phyloP scores from a whole-genome alignment of 2,113 vertebrate species.

The Progne subis region DNA sequence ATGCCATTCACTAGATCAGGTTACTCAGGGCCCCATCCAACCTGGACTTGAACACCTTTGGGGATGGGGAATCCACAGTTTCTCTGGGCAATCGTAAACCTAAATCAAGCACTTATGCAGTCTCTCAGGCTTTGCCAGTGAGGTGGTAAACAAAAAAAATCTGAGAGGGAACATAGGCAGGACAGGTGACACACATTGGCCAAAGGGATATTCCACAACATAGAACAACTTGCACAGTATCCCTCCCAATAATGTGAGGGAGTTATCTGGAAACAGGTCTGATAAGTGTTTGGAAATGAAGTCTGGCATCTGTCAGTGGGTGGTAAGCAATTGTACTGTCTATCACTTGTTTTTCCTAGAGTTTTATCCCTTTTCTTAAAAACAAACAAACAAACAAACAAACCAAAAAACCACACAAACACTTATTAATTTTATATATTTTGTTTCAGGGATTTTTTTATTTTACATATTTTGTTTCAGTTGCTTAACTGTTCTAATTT shows the following conservation, averaged over 20 bases:
- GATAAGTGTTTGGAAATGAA: too few species aligned
- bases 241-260: background rate
- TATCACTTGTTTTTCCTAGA: background rate
- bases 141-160: background rate
- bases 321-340: background rate
- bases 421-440: background rate
- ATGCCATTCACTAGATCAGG: background rate
- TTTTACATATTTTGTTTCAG: background rate
- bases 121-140: background rate
- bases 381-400: too few species aligned
- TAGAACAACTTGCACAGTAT: fast-evolving
- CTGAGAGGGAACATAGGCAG: background rate
- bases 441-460: background rate
- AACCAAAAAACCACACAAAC: too few species aligned
- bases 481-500: background rate
- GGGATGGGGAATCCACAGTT: background rate
- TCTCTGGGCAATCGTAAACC: background rate
- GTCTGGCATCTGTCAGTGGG: background rate
- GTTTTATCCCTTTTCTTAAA: background rate
- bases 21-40: background rate
- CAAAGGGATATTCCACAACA: background rate
- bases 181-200: background rate
- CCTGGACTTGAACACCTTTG: background rate
- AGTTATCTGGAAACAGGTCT: background rate
- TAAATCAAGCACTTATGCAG: background rate